Conservation (phyloP, 2,888 invertebrate genomes). For the Cactoblastis cactorum region DNA sequence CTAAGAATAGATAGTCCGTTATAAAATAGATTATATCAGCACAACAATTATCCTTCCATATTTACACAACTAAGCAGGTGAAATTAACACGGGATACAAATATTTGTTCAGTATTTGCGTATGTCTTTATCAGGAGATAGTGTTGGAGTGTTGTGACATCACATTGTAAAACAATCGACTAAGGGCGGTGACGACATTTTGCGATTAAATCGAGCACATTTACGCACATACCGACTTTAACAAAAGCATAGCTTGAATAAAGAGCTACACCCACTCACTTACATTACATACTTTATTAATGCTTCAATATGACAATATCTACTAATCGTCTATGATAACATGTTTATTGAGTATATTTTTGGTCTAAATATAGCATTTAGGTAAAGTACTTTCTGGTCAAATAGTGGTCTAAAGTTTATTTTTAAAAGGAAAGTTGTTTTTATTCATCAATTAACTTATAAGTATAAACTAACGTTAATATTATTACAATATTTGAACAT, state of each 20-base stretch:
- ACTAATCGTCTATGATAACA: conserved; percentile 39
- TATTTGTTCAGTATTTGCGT: conserved; percentile 34
- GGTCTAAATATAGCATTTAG: too few relatives aligned
- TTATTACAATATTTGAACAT: too few relatives aligned
- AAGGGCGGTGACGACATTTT: conserved; percentile 56
- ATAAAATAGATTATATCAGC: too few relatives aligned
- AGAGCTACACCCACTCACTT: conserved; percentile 52
- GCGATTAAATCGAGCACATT: conserved; percentile 60
- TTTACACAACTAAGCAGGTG: conserved; percentile 24
- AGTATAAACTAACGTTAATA: too few relatives aligned
- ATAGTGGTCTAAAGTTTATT: too few relatives aligned
- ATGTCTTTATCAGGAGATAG: conserved; percentile 22
- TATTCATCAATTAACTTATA: too few relatives aligned
- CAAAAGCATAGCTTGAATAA: conserved; percentile 34
- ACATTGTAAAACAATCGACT: conserved; percentile 26
- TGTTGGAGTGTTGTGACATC: conserved; percentile 33
- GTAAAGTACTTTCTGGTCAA: too few relatives aligned
- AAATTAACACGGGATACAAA: conserved; percentile 31
- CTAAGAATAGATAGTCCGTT: too few relatives aligned
- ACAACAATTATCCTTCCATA: not conserved
- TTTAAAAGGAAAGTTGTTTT: too few relatives aligned
- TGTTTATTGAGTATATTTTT: conserved; percentile 17
- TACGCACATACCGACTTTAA: conserved; percentile 58
- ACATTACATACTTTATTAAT: conserved; percentile 37
- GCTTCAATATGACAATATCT: conserved; percentile 41